Evolutionary conservation across 1,140 invertebrate species (phyloP), one percentile per base, ranked within the genome.

Genomic region (Geopemphigus sp.): DNA sequence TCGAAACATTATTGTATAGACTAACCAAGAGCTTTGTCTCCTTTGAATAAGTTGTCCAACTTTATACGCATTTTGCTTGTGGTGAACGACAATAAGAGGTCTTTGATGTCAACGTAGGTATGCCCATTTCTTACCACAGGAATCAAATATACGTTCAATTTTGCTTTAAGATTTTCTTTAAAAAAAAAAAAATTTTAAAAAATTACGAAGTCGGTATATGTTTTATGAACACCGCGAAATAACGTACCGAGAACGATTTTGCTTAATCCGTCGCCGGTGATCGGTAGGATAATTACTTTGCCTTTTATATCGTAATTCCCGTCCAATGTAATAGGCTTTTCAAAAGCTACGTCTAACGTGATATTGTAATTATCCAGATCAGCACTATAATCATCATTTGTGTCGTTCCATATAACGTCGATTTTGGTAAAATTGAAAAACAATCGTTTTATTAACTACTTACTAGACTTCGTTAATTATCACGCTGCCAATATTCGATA

Each of bases 241-340:
- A 39, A n/a, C 81, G 74, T 81, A 84, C 83, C 82, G 59, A 84
- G 76, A 24, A 73, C 80, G 19, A 84, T 74, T 64, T 83, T 83
- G 64, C 81, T 78, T n/a, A 81, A 39, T 73, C 83, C 83, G 29
- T 82, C 73, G 29, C 83, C 83, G 26, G 74, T 81, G 50, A 84
- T 83, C 10, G 83, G 83, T 32, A 84, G 74, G 11, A 84, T 81
- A 32, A 84, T 74, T n/a, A 84, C 83, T 82, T 84, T 83, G 39
- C 83, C 83, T 39, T 82, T 76, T 10, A 84, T 78, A 22, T 82
- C 82, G 80, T 84, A 84, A n/a, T 80, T 63, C 24, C 83, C 82
- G 22, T 82, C 76, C 11, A 84, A 68, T 0, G 56, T 80, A 8
- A 84, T 64, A 0, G 81, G 82, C 56, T 80, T 80, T 6, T 73